These are phyloP conservation scores for Dendrocincla fuliginosa DNA, from an alignment of 2,797 vertebrate species.

Conservation along the genomic window DNA sequence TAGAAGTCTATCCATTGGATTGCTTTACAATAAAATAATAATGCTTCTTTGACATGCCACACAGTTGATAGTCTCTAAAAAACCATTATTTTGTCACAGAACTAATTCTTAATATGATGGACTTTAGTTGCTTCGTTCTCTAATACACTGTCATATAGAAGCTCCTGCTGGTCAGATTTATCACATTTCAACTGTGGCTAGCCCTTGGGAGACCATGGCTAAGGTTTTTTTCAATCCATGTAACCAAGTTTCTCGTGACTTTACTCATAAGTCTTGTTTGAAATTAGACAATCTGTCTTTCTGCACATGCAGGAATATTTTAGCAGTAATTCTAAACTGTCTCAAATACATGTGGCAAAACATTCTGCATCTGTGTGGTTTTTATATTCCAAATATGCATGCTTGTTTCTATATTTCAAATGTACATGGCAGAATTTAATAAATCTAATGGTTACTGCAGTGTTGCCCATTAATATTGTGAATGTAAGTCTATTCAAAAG, in stretches of 20 bases:
- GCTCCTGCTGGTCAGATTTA: background rate
- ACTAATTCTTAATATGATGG: background rate
- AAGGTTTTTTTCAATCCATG: background rate
- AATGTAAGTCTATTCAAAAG: background rate
- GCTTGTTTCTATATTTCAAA: constrained; percentile 18
- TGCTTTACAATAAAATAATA: background rate
- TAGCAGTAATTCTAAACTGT: constrained; percentile 18
- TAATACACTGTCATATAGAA: background rate
- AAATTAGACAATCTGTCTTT: constrained; percentile 12
- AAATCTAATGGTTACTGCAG: constrained; percentile 1
- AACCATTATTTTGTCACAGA: background rate
- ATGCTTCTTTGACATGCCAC: background rate
- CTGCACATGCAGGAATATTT: constrained; percentile 9
- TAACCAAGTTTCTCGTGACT: background rate
- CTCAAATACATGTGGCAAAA: constrained; percentile 7
- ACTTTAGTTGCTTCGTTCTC: background rate
- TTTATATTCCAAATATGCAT: background rate
- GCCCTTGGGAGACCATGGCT: background rate
- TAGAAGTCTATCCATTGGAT: background rate
- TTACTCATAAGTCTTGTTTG: background rate
- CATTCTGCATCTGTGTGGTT: constrained; percentile 6
- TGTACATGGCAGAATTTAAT: background rate
- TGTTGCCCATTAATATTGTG: background rate
- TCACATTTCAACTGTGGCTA: background rate
- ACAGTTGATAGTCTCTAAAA: background rate